phyloP scores from a whole-genome alignment of 2,888 invertebrate species.

The Pammene fasciana region DNA sequence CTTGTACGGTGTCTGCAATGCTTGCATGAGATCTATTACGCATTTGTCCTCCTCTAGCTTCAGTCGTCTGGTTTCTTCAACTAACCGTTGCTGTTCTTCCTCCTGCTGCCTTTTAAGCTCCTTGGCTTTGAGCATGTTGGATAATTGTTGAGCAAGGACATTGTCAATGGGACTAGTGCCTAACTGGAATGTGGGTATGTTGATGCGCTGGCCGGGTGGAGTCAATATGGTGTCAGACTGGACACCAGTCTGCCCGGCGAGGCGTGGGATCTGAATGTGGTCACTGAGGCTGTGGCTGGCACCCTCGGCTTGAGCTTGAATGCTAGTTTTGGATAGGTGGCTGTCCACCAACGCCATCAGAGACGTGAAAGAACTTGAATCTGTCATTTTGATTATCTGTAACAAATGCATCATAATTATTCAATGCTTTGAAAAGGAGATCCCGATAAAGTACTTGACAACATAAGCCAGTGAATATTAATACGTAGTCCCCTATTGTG shows the following conservation, averaged over 20 bases:
- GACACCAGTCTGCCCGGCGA: constrained; percentile 46
- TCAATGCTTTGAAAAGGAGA: too few relatives aligned
- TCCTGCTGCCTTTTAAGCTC: constrained; percentile 61
- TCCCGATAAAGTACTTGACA: too few relatives aligned
- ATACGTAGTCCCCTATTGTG: too few relatives aligned
- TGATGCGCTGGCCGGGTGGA: constrained; percentile 53
- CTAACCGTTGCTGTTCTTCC: constrained; percentile 55
- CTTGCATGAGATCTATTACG: constrained; percentile 68
- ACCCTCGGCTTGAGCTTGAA: constrained; percentile 51
- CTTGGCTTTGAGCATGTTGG: constrained; percentile 72
- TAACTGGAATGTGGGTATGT: constrained; percentile 58
- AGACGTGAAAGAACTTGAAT: constrained; percentile 68
- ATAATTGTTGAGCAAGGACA: constrained; percentile 65
- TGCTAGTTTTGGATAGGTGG: constrained; percentile 68
- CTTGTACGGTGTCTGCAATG: constrained; percentile 55
- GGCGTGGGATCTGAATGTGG: constrained; percentile 48
- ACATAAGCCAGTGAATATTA: too few relatives aligned
- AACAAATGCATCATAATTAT: background rate
- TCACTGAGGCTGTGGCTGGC: constrained; percentile 48
- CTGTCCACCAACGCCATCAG: constrained; percentile 69
- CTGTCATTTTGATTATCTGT: constrained; percentile 54
- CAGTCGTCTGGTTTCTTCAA: constrained; percentile 55
- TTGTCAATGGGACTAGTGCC: constrained; percentile 59
- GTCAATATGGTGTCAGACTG: constrained; percentile 57
- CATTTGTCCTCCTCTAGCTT: constrained; percentile 57